phyloP scores from a whole-genome alignment of 2,113 vertebrate genomes.

The Eonycteris spelaea region DNA sequence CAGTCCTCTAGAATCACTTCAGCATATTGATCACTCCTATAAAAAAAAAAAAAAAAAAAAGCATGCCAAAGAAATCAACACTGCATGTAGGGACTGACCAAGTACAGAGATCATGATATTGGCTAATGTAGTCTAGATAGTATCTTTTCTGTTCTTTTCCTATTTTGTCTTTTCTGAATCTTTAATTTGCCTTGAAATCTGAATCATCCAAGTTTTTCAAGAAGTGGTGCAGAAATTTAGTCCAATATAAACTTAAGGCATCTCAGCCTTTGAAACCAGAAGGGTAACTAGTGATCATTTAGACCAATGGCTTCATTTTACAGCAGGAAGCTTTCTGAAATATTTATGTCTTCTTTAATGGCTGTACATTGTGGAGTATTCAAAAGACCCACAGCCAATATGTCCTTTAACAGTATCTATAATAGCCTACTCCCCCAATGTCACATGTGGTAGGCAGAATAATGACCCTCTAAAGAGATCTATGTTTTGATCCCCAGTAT shows the following conservation, averaged over 20 bases:
- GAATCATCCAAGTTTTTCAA: neutral
- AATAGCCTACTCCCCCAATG: neutral
- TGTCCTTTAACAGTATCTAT: neutral
- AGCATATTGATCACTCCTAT: neutral
- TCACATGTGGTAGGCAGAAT: neutral
- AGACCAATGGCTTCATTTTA: neutral
- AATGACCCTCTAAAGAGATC: neutral
- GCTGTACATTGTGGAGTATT: neutral
- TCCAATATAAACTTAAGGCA: neutral
- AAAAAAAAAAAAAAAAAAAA: neutral
- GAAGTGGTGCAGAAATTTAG: neutral
- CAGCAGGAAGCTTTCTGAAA: neutral
- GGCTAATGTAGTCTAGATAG: neutral
- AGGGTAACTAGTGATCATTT: neutral
- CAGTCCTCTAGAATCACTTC: neutral
- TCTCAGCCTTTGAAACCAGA: neutral
- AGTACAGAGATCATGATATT: neutral
- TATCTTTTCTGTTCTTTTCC: neutral
- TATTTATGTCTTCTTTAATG: neutral
- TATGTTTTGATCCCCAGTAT: neutral
- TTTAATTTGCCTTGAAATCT: neutral
- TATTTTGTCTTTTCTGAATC: neutral
- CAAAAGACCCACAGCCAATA: neutral
- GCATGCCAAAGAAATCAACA: neutral
- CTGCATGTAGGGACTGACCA: neutral